Conservation (phyloP, 2,113 vertebrate genomes). For the Sander lucioperca region DNA sequence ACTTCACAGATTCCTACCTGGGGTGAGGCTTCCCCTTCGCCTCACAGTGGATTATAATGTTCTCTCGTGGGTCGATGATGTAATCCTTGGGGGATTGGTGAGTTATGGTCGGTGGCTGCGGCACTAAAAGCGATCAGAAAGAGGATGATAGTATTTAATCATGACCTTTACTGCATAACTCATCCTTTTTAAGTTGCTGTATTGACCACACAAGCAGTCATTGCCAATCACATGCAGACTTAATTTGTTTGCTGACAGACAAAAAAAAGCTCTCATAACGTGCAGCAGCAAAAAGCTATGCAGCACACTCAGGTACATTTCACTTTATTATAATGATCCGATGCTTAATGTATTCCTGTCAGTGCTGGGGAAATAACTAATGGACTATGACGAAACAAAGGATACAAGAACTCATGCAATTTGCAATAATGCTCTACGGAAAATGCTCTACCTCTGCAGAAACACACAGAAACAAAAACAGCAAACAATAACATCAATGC, state of each 20-base stretch:
- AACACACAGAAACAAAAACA: constrained; percentile 44
- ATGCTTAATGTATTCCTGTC: constrained; percentile 63
- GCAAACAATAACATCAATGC: constrained; percentile 64
- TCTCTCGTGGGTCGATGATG: constrained; percentile 96
- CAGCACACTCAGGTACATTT: constrained; percentile 61
- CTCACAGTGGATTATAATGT: constrained; percentile 95
- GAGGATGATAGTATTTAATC: constrained; percentile 52
- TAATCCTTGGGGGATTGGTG: constrained; percentile 98
- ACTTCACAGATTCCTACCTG: constrained; percentile 82
- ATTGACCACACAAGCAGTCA: constrained; percentile 55
- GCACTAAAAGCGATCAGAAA: constrained; percentile 85
- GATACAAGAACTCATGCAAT: constrained; percentile 56
- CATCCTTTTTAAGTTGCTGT: constrained; percentile 39
- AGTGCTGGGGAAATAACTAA: constrained; percentile 58
- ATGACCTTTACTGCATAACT: constrained; percentile 58
- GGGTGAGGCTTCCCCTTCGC: constrained; percentile 97
- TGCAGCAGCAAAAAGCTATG: constrained; percentile 60
- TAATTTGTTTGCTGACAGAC: constrained; percentile 51
- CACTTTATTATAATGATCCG: constrained; percentile 49
- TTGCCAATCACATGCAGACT: constrained; percentile 55
- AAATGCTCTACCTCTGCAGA: constrained; percentile 43
- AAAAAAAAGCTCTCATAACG: constrained; percentile 40
- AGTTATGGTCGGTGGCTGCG: constrained; percentile 95
- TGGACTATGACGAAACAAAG: constrained; percentile 64
- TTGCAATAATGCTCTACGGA: constrained; percentile 35